A percentile compares a stretch with the other conserved stretches of the same genome.
These are phyloP conservation scores for Schrankia costaestrigalis DNA, from an alignment of 2,888 invertebrate genomes.

Conservation along the genomic window DNA sequence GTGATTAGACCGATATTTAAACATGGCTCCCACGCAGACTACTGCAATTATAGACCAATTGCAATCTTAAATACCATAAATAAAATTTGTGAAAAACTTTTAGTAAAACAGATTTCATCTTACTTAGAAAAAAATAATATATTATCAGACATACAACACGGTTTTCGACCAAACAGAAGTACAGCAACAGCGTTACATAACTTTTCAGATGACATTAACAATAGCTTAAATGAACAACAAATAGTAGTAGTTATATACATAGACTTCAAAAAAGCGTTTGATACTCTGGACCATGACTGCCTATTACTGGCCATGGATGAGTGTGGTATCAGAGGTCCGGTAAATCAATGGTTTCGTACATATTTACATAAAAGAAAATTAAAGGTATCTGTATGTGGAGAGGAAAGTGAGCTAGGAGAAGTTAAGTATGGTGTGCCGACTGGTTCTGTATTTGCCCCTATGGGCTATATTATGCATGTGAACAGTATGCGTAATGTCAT, in stretches of 20 bases:
- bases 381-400: too few relatives aligned
- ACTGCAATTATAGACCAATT: too few relatives aligned
- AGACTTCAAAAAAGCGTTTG: too few relatives aligned
- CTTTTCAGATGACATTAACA: slow-evolving; percentile 1
- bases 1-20: slow-evolving; percentile 1
- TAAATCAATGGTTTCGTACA: neutral
- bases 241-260: too few relatives aligned
- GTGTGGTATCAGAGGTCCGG: slow-evolving; percentile 1
- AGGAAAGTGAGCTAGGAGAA: too few relatives aligned
- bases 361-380: too few relatives aligned
- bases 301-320: slow-evolving; percentile 6
- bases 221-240: neutral
- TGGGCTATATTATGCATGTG: too few relatives aligned
- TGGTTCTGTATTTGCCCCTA: too few relatives aligned
- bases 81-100: slow-evolving; percentile 3
- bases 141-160: slow-evolving; percentile 1
- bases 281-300: too few relatives aligned
- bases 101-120: neutral
- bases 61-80: too few relatives aligned
- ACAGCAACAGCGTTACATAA: neutral
- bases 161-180: neutral
- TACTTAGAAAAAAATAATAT: slow-evolving; percentile 3
- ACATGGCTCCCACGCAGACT: too few relatives aligned
- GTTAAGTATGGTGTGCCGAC: too few relatives aligned
- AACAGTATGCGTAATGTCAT: neutral